Evolutionary conservation across 2,113 vertebrate genomes (phyloP), one percentile per base, ranked within the genome.

Genomic region (Vimba vimba): DNA sequence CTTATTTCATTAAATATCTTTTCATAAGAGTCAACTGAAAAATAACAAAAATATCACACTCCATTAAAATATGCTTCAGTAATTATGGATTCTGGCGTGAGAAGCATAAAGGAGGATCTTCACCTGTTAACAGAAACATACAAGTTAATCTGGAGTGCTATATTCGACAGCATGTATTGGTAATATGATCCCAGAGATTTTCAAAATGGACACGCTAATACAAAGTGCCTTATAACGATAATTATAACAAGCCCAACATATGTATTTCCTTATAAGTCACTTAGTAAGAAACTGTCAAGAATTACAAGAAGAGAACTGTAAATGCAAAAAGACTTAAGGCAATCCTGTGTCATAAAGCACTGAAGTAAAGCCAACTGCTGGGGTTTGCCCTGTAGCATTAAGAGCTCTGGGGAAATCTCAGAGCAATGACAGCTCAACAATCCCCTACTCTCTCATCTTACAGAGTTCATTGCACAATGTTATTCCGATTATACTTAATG

Each of bases 371-470:
- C 62, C 78, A 79, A 62, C 17, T n/a, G 13, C 57, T 36, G 57
- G 36, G 78, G 78, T 80, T 80, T 80, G 78, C 78, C 59, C 78
- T 80, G n/a, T 80, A 64, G 78, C 78, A 45, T 80, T 80, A 47
- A 64, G 39, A 80, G 39, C 78, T 64, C 59, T 47, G 15, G 78
- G 78, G 78, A 80, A 64, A 80, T 80, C 78, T 79, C 55, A 60
- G 52, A 25, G 23, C 55, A n/a, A n/a, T 47, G 78, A 80, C 78
- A 80, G 39, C 78, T 80, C 59, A 80, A 80, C 78, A 80, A 80
- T 64, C 78, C 78, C 13, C 23, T 62, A 36, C 2, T 79, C 59
- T 39, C 50, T 27, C 64, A 74, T 47, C 39, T 25, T 15, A 15
- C 21, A 47, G 4, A 47, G 39, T 17, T 2, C 2, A 25, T 25